phyloP scores from a whole-genome alignment of 1,140 invertebrate genomes.

The Ceratina calcarata region DNA sequence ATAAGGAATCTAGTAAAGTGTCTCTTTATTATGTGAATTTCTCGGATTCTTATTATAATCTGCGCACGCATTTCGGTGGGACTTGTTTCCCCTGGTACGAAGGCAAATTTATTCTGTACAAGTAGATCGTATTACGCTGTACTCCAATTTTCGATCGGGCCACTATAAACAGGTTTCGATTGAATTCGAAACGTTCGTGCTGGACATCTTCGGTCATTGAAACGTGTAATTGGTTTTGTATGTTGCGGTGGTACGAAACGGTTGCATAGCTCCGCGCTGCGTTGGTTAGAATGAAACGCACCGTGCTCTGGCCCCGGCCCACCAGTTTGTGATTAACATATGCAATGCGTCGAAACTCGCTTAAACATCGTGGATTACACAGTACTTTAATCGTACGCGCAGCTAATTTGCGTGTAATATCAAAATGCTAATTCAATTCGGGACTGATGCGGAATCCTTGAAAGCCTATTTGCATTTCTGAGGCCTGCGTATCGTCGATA shows the following conservation, averaged over 20 bases:
- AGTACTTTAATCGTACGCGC: conserved; percentile 25
- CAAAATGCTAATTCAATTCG: conserved; percentile 23
- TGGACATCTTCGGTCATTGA: conserved; percentile 44
- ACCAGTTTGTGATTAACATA: conserved; percentile 46
- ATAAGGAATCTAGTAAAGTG: neutral
- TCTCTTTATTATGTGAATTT: neutral
- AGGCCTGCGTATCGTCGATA: neutral
- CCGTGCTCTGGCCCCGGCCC: no score
- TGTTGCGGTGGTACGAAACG: conserved; percentile 31
- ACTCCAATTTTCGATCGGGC: conserved; percentile 35
- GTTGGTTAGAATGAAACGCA: neutral
- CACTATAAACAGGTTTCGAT: conserved; percentile 46
- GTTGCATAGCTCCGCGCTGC: neutral
- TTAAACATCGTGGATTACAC: conserved; percentile 35
- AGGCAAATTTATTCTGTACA: conserved; percentile 39
- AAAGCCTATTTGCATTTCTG: conserved; percentile 14
- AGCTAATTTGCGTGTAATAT: conserved; percentile 28
- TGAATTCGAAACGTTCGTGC: conserved; percentile 40
- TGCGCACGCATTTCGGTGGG: no score
- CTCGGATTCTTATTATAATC: neutral
- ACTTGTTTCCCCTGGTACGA: neutral
- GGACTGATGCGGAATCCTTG: neutral
- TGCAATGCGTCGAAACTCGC: conserved; percentile 35
- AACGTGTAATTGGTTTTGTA: conserved; percentile 52
- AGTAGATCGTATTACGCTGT: conserved; percentile 28